phyloP scores from a whole-genome alignment of 2,113 vertebrate species.

The Diglossa brunneiventris region DNA sequence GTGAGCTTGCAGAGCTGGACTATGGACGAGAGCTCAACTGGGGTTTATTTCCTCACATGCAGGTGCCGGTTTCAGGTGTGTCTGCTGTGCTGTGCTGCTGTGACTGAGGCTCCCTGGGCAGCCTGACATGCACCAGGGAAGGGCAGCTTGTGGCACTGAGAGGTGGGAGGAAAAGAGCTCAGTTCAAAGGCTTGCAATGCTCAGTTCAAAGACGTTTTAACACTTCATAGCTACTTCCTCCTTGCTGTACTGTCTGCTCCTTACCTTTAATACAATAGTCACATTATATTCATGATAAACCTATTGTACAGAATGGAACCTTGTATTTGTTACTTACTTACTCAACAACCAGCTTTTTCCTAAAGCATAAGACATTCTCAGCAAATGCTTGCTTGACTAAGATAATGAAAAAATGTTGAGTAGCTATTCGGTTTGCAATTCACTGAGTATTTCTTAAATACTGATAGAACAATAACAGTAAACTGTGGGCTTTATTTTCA shows the following conservation, averaged over 20 bases:
- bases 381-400: not conserved
- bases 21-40: not conserved
- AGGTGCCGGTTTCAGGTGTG: not conserved
- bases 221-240: not conserved
- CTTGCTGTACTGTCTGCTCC: not conserved
- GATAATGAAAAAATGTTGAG: not conserved
- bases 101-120: not conserved
- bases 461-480: not conserved
- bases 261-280: not conserved
- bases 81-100: not conserved
- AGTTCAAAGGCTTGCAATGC: not conserved
- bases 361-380: not conserved
- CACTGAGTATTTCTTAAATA: not conserved
- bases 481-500: not conserved
- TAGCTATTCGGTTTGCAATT: not conserved
- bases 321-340: not conserved
- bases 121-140: accelerated
- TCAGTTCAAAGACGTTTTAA: not conserved
- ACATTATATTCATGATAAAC: not conserved
- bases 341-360: not conserved
- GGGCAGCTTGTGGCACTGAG: not conserved
- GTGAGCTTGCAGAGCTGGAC: not conserved
- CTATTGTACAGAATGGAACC: not conserved
- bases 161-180: not conserved
- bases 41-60: not conserved